A percentile compares a stretch with the other conserved stretches of the same genome.
Evolutionary conservation across 2,797 vertebrate species (phyloP).

Genomic region (Syngnathus rostellatus): DNA sequence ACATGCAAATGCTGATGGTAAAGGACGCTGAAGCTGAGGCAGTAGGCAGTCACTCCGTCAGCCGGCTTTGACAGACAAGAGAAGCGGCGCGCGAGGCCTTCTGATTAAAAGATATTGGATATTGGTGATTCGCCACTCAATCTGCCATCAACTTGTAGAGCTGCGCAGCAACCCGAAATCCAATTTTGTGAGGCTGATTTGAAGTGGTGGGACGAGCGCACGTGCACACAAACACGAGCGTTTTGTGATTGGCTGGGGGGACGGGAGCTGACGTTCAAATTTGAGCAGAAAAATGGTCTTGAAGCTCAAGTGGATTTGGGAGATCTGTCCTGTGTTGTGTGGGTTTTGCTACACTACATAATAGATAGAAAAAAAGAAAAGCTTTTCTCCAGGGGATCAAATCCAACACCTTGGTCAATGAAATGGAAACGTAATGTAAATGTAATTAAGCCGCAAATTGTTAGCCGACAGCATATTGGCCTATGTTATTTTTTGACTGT

Average conservation of each 20-base stretch:
- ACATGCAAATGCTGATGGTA: constrained; percentile 16
- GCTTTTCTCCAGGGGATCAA: too few species aligned
- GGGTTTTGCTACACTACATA: background rate
- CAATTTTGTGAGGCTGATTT: constrained; percentile 51
- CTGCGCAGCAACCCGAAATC: constrained; percentile 36
- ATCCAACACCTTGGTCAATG: too few species aligned
- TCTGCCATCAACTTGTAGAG: constrained; percentile 29
- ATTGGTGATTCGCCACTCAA: constrained; percentile 46
- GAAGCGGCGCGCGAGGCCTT: constrained; percentile 28
- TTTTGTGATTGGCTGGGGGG: constrained; percentile 8
- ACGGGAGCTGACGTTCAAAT: constrained; percentile 13
- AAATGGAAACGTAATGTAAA: too few species aligned
- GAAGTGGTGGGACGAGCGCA: constrained; percentile 18
- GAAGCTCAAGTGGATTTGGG: constrained; percentile 12
- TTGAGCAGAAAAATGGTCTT: constrained; percentile 5
- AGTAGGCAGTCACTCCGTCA: constrained; percentile 17
- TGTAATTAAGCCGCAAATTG: too few species aligned
- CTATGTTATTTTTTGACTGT: too few species aligned
- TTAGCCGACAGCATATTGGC: too few species aligned
- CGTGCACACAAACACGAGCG: background rate
- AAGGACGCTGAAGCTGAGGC: constrained; percentile 12
- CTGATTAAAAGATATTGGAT: constrained; percentile 59
- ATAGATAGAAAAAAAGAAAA: too few species aligned
- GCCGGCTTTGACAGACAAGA: constrained; percentile 50
- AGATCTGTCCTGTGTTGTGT: background rate